Base-by-base conservation (phyloP, 1,140 invertebrate species). In the Orchesella cincta region DNA sequence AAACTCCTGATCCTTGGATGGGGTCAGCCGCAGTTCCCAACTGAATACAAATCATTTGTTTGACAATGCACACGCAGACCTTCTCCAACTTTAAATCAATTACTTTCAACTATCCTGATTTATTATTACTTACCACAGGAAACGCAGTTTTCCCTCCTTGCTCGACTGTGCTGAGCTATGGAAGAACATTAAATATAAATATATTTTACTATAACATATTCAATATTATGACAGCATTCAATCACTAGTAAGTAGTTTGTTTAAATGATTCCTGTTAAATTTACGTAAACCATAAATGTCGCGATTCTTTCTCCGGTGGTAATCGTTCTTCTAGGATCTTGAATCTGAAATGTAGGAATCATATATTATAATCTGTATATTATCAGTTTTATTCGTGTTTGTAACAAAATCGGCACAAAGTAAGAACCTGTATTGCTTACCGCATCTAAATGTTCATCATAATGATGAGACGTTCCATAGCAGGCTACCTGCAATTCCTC, bases 1-100 rank as follows among this genome's bases (percentile, higher is more conserved):
- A 83, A 8, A 80, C 54, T 1, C 80, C 83, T 0, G 82, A 81
- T 28, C 82, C 82, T 77, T 82, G 34, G 16, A 46, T 76, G 0
- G 82, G 79, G 62, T 70, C 64, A 1, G 80, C 74, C 1, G 77
- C 76, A 16, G 82, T 51, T 18, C 81, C 81, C n/a, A 78, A n/a
- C 8, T n/a, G n/a, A n/a, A n/a, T n/a, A n/a, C n/a, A n/a, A n/a
- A n/a, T n/a, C n/a, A n/a, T n/a, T n/a, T n/a, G n/a, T n/a, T n/a
- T n/a, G n/a, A n/a, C n/a, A n/a, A n/a, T n/a, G n/a, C n/a, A n/a
- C n/a, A n/a, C n/a, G n/a, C n/a, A n/a, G n/a, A n/a, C n/a, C n/a
- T n/a, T n/a, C n/a, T n/a, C n/a, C n/a, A n/a, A n/a, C n/a, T n/a
- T n/a, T n/a, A n/a, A n/a, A n/a, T n/a, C n/a, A n/a, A n/a, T n/a